Evolutionary conservation across 2,797 vertebrate genomes (phyloP).

Genomic region (Pelochelys cantorii): DNA sequence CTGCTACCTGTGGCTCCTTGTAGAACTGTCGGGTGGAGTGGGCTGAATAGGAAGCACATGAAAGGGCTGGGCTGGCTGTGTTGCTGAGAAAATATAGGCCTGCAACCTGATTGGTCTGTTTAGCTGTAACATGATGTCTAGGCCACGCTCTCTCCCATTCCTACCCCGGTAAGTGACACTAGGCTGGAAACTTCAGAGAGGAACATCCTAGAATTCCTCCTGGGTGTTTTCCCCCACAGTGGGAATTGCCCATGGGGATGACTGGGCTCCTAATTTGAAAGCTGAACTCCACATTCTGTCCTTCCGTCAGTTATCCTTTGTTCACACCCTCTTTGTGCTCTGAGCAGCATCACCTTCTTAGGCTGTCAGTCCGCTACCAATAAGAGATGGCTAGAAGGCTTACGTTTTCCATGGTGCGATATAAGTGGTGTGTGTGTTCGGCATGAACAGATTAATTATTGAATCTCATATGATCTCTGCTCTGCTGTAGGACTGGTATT

Average conservation of each 20-base stretch:
- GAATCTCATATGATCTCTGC: background rate
- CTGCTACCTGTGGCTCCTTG: background rate
- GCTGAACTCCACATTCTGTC: background rate
- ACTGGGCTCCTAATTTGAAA: background rate
- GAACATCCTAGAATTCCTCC: background rate
- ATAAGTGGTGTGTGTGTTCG: background rate
- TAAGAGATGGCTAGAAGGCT: background rate
- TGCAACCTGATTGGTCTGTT: background rate
- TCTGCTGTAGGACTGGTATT: background rate
- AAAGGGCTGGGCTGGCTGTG: background rate
- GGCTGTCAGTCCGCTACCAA: background rate
- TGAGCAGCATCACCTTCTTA: background rate
- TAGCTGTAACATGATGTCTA: background rate
- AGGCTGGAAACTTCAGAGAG: background rate
- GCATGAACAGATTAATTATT: background rate
- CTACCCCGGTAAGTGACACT: background rate
- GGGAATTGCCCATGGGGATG: background rate
- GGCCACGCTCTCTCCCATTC: background rate
- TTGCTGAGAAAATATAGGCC: background rate
- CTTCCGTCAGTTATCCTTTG: background rate
- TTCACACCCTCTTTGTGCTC: background rate
- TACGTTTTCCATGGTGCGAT: background rate
- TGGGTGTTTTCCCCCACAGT: background rate
- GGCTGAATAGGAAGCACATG: background rate
- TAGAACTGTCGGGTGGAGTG: background rate